These are phyloP conservation scores for Pangasius mekongensis DNA, from an alignment of 2,797 vertebrate species.

Conservation along the genomic window DNA sequence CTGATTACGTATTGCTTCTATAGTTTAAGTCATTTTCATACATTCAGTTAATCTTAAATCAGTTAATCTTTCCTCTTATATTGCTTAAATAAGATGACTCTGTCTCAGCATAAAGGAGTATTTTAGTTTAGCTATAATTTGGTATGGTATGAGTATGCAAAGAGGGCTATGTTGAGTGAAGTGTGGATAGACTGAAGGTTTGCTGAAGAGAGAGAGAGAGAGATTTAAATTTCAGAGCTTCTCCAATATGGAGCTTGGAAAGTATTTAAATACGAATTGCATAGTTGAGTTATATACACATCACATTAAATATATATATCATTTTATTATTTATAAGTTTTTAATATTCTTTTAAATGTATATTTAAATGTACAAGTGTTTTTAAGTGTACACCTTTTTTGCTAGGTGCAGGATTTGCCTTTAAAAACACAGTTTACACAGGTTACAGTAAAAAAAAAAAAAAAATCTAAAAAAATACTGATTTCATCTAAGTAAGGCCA, in stretches of 20 bases:
- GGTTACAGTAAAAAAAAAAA: too few relatives aligned
- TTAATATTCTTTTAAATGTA: too few relatives aligned
- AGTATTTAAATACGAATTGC: background rate
- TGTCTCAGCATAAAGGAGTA: too few relatives aligned
- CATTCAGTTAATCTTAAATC: background rate
- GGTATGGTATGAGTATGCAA: background rate
- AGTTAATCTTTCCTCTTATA: background rate
- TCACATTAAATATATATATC: too few relatives aligned
- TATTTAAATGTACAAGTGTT: too few relatives aligned
- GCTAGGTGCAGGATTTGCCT: too few relatives aligned
- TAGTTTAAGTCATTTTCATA: background rate
- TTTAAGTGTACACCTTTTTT: too few relatives aligned
- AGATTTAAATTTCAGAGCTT: background rate
- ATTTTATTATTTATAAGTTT: too few relatives aligned
- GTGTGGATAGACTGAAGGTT: background rate
- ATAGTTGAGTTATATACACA: background rate
- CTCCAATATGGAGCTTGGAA: background rate
- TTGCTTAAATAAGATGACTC: background rate
- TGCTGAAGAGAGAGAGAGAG: too few relatives aligned
- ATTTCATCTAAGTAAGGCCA: too few relatives aligned
- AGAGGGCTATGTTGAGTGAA: background rate
- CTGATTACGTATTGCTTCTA: background rate
- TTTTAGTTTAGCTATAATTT: background rate
- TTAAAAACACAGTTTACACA: too few relatives aligned
- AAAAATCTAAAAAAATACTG: too few relatives aligned